phyloP scores from a whole-genome alignment of 2,113 vertebrate species.

The Emydura subglobosa region DNA sequence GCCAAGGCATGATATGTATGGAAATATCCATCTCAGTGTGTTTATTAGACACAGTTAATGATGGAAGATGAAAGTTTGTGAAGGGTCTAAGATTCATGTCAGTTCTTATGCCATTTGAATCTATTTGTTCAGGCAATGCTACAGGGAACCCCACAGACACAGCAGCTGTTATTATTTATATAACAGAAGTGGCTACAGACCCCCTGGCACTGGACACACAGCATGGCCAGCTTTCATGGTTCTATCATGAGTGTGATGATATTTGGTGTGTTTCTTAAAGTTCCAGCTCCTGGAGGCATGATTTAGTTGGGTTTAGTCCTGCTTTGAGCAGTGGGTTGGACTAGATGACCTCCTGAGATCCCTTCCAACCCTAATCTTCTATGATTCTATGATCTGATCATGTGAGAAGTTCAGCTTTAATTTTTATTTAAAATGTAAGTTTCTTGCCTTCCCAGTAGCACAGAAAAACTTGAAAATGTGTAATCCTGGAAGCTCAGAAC shows the following conservation, averaged over 20 bases:
- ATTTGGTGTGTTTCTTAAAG: not conserved
- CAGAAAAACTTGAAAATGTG: not conserved
- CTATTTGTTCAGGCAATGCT: not conserved
- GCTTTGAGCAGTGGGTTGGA: too few species aligned
- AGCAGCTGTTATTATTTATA: not conserved
- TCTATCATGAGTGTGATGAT: not conserved
- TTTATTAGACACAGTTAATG: not conserved
- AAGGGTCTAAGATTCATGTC: not conserved
- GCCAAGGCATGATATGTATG: not conserved
- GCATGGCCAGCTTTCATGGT: accelerated
- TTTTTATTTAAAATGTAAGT: not conserved
- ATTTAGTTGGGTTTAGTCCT: too few species aligned
- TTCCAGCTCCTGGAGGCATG: not conserved
- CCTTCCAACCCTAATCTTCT: too few species aligned
- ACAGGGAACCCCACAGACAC: not conserved
- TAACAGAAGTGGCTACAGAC: not conserved
- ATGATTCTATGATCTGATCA: not conserved
- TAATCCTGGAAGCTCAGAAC: not conserved
- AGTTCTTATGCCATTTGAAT: not conserved
- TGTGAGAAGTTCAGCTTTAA: not conserved
- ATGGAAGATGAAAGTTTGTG: not conserved
- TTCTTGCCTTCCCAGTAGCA: not conserved
- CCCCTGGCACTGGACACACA: not conserved
- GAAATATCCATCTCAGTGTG: not conserved
- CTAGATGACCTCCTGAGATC: too few species aligned